A percentile compares a stretch with the other conserved stretches of the same genome.
phyloP scores from a whole-genome alignment of 2,797 vertebrate species.

The Phylloscopus collybita region DNA sequence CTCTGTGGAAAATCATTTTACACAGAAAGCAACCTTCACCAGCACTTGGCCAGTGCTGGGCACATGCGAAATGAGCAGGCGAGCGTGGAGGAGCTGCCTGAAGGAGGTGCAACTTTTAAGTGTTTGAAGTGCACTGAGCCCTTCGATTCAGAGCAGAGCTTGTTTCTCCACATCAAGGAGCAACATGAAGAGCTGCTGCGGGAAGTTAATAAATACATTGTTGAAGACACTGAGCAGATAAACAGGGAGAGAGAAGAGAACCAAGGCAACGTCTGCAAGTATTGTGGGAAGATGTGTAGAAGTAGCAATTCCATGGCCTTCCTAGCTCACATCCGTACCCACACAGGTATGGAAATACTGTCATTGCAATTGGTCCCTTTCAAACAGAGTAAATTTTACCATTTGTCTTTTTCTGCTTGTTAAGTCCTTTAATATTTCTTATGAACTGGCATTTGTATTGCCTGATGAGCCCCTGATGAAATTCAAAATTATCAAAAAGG shows the following conservation, averaged over 20 bases:
- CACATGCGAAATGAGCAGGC: slow-evolving; percentile 93
- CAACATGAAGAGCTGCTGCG: slow-evolving; percentile 95
- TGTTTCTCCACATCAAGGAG: slow-evolving; percentile 97
- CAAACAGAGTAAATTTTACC: neutral
- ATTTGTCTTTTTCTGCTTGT: neutral
- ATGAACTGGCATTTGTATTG: neutral
- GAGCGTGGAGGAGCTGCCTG: slow-evolving; percentile 92
- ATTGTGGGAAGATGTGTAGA: slow-evolving; percentile 96
- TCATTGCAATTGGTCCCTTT: neutral
- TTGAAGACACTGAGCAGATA: slow-evolving; percentile 98
- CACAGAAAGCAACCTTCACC: slow-evolving; percentile 96
- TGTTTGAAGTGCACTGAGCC: slow-evolving; percentile 96
- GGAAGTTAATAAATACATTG: slow-evolving; percentile 97
- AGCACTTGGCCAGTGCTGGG: slow-evolving; percentile 93
- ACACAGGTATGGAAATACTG: slow-evolving; percentile 86
- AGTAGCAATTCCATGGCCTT: slow-evolving; percentile 99
- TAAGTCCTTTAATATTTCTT: neutral
- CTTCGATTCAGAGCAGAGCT: slow-evolving; percentile 91
- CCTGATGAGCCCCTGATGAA: neutral
- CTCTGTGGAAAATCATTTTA: slow-evolving; percentile 98
- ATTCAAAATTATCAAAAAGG: neutral
- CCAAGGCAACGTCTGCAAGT: slow-evolving; percentile 95
- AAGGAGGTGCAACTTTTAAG: slow-evolving; percentile 94
- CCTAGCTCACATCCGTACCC: slow-evolving; percentile 95
- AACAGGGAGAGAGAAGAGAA: slow-evolving; percentile 97